Conservation (phyloP, 1,140 invertebrate genomes). For the Holotrichia oblita region DNA sequence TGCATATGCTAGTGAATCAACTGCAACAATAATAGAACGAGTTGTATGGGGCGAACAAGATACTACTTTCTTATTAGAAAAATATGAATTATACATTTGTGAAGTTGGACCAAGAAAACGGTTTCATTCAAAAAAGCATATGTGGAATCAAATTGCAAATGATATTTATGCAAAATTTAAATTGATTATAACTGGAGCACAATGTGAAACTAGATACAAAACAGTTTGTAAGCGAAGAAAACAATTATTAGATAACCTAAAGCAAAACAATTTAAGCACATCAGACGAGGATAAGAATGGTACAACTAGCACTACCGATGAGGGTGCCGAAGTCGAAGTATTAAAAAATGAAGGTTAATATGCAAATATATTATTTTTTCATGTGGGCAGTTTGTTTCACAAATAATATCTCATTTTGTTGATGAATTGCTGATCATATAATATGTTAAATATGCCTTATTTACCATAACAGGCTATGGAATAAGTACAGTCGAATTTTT, state of each 20-base stretch:
- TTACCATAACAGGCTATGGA: too few relatives aligned
- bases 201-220: constrained; percentile 23
- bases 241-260: not conserved
- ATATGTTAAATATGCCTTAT: too few relatives aligned
- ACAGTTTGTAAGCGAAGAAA: not conserved
- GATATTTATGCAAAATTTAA: constrained; percentile 17
- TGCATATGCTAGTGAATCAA: not conserved
- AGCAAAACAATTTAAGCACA: not conserved
- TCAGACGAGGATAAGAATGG: not conserved
- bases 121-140: constrained; percentile 23
- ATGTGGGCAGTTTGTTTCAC: not conserved
- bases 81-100: not conserved
- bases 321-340: not conserved
- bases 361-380: not conserved
- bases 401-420: too few relatives aligned
- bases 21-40: not conserved
- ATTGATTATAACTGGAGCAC: constrained; percentile 9
- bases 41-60: constrained; percentile 12
- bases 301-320: not conserved
- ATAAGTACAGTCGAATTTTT: too few relatives aligned
- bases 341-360: not conserved
- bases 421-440: too few relatives aligned
- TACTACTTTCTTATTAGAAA: not conserved
- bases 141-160: constrained; percentile 34
- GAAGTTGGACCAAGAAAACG: constrained; percentile 5